These are phyloP conservation scores for Bucorvus abyssinicus DNA, from an alignment of 2,797 vertebrate genomes.

Conservation along the genomic window DNA sequence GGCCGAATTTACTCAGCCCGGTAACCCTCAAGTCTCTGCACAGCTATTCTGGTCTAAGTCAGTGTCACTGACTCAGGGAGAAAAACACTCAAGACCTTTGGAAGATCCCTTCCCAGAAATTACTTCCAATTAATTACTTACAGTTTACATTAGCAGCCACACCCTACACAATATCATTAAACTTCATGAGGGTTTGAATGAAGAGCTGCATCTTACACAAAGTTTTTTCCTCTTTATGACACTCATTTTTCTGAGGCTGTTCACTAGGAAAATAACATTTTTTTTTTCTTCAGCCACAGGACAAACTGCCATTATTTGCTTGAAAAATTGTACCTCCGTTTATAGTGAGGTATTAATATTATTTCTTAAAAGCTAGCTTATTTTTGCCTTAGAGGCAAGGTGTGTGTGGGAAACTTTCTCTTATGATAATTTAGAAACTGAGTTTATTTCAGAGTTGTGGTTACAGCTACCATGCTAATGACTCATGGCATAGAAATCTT, in stretches of 20 bases:
- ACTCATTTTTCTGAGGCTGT: neutral
- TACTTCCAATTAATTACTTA: constrained; percentile 61
- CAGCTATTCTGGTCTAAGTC: neutral
- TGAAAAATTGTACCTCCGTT: neutral
- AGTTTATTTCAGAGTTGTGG: neutral
- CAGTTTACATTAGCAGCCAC: constrained; percentile 62
- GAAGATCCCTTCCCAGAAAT: neutral
- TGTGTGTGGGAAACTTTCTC: neutral
- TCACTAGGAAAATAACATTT: neutral
- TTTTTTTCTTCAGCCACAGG: neutral
- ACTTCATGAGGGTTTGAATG: constrained; percentile 36
- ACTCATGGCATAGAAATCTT: neutral
- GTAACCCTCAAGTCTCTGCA: neutral
- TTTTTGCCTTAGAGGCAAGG: neutral
- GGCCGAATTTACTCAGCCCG: neutral
- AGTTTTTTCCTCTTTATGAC: constrained; percentile 46
- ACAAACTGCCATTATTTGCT: neutral
- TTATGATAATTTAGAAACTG: neutral
- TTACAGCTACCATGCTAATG: neutral
- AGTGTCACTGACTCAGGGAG: neutral
- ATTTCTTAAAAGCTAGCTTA: neutral
- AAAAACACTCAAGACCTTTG: constrained; percentile 32
- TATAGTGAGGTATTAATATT: neutral
- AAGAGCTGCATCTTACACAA: constrained; percentile 33
- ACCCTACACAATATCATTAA: constrained; percentile 21